phyloP scores from a whole-genome alignment of 2,888 invertebrate genomes.

The Drosophila anomalipes region DNA sequence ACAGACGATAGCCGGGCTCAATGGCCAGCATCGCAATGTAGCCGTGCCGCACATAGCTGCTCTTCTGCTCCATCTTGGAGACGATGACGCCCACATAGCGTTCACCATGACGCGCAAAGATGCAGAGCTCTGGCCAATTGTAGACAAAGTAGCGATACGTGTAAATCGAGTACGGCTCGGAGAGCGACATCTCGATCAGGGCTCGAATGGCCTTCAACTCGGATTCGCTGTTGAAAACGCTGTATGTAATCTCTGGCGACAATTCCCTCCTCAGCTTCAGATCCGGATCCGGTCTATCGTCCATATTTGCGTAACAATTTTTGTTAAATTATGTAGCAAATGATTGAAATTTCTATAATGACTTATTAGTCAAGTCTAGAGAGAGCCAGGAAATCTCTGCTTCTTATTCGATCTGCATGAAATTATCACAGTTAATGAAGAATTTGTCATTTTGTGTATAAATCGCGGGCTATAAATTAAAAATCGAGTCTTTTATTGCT shows the following conservation, averaged over 20 bases:
- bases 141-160: constrained; percentile 73
- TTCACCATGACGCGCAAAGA: constrained; percentile 55
- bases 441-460: background rate
- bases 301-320: constrained; percentile 25
- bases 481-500: background rate
- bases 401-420: background rate
- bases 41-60: constrained; percentile 16
- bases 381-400: background rate
- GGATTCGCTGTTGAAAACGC: constrained; percentile 42
- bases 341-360: constrained; percentile 2
- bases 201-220: constrained; percentile 46
- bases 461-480: background rate
- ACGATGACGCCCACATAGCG: constrained; percentile 68
- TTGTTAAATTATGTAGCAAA: background rate
- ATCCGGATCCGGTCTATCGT: constrained; percentile 5
- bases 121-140: constrained; percentile 68
- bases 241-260: constrained; percentile 81
- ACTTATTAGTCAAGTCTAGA: constrained; percentile 8
- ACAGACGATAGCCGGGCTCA: constrained; percentile 55
- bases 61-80: constrained; percentile 58
- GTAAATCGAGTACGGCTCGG: constrained; percentile 72
- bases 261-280: background rate
- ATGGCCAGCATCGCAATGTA: constrained; percentile 74
- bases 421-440: background rate
- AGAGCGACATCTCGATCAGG: constrained; percentile 57